Conservation (phyloP, 1,140 invertebrate genomes). For the Drosophila ficusphila region DNA sequence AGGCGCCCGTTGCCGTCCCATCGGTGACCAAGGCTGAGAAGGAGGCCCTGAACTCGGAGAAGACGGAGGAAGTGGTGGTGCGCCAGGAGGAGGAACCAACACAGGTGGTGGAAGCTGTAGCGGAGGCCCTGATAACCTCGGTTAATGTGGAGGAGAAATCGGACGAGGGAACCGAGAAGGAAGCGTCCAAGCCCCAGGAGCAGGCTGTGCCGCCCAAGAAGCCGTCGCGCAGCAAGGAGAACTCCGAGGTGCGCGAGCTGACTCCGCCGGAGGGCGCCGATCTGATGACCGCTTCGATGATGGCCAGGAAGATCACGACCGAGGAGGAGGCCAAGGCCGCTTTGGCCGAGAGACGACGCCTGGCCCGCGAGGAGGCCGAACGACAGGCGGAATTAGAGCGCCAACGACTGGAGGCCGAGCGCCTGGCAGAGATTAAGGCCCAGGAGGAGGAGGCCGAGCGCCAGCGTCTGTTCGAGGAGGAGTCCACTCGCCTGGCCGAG, state of each 20-base stretch:
- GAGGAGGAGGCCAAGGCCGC: constrained; percentile 96
- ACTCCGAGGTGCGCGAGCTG: constrained; percentile 75
- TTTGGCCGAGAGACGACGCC: constrained; percentile 91
- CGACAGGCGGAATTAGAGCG: constrained; percentile 92
- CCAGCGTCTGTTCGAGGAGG: constrained; percentile 90
- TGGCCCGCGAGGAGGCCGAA: constrained; percentile 94
- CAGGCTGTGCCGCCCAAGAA: constrained; percentile 38
- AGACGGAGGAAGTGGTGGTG: constrained; percentile 74
- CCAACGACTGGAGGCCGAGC: constrained; percentile 89
- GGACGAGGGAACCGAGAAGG: constrained; percentile 84
- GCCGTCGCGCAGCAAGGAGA: constrained; percentile 76
- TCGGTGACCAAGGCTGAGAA: constrained; percentile 80
- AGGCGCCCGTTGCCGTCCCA: constrained; percentile 3
- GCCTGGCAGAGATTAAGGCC: constrained; percentile 90
- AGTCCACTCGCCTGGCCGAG: constrained; percentile 88
- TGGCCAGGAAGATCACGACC: constrained; percentile 89
- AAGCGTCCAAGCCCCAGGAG: constrained; percentile 35
- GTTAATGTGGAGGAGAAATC: constrained; percentile 74
- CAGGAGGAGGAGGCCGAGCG: constrained; percentile 94
- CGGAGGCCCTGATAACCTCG: constrained; percentile 28
- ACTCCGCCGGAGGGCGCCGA: constrained; percentile 71
- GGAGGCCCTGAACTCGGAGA: constrained; percentile 78
- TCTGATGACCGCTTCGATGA: constrained; percentile 87
- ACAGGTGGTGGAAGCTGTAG: not conserved
- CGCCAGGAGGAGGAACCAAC: constrained; percentile 38